Evolutionary conservation across 2,113 vertebrate genomes (phyloP).

Genomic region (Speoplatyrhinus poulsoni): DNA sequence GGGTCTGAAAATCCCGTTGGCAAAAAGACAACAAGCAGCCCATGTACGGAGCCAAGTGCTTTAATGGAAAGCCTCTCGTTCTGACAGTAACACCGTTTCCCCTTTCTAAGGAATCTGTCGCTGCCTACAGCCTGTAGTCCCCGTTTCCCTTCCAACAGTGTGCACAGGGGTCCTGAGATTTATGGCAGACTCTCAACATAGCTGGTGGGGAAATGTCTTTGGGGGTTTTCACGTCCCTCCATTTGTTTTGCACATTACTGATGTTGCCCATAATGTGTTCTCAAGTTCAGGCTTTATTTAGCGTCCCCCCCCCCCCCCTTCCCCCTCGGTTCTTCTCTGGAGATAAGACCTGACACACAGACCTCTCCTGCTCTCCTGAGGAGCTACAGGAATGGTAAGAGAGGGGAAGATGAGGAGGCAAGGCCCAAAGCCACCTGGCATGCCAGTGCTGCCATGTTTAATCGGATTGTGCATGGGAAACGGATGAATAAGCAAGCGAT

Average conservation of each 20-base stretch:
- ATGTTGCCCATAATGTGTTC: conserved; percentile 80
- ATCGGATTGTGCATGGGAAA: conserved; percentile 61
- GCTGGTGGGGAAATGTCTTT: conserved; percentile 67
- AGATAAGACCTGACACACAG: conserved; percentile 74
- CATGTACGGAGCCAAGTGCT: conserved; percentile 42
- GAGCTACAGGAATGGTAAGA: conserved; percentile 63
- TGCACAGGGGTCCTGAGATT: conserved; percentile 74
- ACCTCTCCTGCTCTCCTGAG: conserved; percentile 72
- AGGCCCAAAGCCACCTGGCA: conserved; percentile 61
- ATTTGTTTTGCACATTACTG: conserved; percentile 82
- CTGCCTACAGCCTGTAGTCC: conserved; percentile 21
- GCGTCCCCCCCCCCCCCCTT: conserved; percentile 35
- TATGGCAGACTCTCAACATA: conserved; percentile 68
- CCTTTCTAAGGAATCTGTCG: conserved; percentile 44
- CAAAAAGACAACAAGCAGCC: conserved; percentile 61
- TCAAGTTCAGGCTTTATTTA: conserved; percentile 79
- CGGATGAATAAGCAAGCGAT: conserved; percentile 56
- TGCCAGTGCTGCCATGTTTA: conserved; percentile 61
- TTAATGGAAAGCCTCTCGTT: conserved; percentile 62
- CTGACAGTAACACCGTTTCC: conserved; percentile 59
- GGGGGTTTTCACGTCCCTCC: conserved; percentile 73
- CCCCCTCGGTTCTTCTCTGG: conserved; percentile 69
- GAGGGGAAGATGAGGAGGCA: conserved; percentile 48
- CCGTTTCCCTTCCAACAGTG: conserved; percentile 21
- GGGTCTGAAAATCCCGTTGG: conserved; percentile 58